phyloP scores from a whole-genome alignment of 2,888 invertebrate species.

The Argynnis bischoffii region DNA sequence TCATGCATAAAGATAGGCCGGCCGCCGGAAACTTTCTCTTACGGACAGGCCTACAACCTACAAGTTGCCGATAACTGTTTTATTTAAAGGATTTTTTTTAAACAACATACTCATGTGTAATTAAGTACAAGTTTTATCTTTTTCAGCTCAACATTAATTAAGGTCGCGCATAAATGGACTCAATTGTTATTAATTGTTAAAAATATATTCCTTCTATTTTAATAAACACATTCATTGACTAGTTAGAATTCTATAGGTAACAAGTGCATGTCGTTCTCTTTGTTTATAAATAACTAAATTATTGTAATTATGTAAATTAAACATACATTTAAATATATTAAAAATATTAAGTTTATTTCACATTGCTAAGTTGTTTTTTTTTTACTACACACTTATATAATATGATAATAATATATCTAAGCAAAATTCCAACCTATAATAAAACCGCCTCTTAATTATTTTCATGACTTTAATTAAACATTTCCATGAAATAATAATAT shows the following conservation, averaged over 20 bases:
- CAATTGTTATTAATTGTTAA: constrained; percentile 15
- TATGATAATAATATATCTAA: too few species aligned
- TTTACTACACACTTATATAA: too few species aligned
- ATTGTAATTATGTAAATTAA: too few species aligned
- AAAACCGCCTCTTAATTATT: too few species aligned
- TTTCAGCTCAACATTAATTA: constrained; percentile 18
- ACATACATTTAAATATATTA: too few species aligned
- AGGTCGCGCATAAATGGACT: constrained; percentile 17
- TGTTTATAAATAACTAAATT: neutral
- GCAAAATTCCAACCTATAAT: too few species aligned
- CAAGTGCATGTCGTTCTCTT: neutral
- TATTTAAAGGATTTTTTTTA: constrained; percentile 23
- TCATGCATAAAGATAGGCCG: constrained; percentile 67
- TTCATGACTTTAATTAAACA: too few species aligned
- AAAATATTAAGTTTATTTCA: too few species aligned
- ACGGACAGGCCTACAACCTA: constrained; percentile 21
- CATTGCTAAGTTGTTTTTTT: too few species aligned
- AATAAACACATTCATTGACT: constrained; percentile 9
- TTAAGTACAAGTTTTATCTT: constrained; percentile 36
- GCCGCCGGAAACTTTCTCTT: constrained; percentile 53
- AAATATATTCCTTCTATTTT: constrained; percentile 11
- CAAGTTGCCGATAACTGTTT: constrained; percentile 19
- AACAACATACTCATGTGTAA: constrained; percentile 19
- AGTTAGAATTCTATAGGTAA: neutral
- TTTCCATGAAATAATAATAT: too few species aligned